Evolutionary conservation across 2,888 invertebrate genomes (phyloP), one percentile per base, ranked within the genome.

Genomic region (Xanthorhoe designata): DNA sequence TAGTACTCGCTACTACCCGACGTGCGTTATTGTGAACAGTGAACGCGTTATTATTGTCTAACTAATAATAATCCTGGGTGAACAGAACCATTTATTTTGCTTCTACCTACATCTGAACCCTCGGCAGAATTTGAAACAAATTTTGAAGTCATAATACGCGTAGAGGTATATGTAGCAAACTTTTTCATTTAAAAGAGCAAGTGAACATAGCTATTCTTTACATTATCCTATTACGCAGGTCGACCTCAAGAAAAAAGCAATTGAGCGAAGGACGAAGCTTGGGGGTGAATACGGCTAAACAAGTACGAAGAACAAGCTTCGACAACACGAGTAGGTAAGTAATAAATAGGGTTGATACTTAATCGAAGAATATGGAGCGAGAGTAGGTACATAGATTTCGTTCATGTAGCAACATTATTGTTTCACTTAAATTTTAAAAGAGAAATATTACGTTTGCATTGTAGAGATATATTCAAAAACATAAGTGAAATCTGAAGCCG

Each of bases 181-280:
- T 85, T 85, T 87, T 85, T 81, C 78, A 85, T 89, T 90, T 87
- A 80, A 74, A 83, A 83, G 77, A 81, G 82, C 84, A 88, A 88
- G 83, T 83, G 85, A 86, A 84, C 84, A 85, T 83, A 86, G 89
- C 85, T 91, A 90, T 91, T 91, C 88, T 89, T 87, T 88, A 89
- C 86, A 88, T 89, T 86, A 91, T 90, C 89, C 86, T 81, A 90
- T 90, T 90, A 90, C 85, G 82, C 78, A 86, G 89, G 87, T 88
- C 86, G 87, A 87, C 85, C 87, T 87, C 85, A 89, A 88, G 89
- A 89, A 90, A 89, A 90, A 90, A 87, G 89, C 88, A 89, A 91
- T 89, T 85, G 89, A 89, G 88, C 80, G 80, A 81, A 82, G 82
- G 80, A 78, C 75, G 79, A 81, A 82, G 79, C 77, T 73, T 75